Base-by-base conservation (phyloP, 2,797 vertebrate species). In the Microctenopoma lineatum region DNA sequence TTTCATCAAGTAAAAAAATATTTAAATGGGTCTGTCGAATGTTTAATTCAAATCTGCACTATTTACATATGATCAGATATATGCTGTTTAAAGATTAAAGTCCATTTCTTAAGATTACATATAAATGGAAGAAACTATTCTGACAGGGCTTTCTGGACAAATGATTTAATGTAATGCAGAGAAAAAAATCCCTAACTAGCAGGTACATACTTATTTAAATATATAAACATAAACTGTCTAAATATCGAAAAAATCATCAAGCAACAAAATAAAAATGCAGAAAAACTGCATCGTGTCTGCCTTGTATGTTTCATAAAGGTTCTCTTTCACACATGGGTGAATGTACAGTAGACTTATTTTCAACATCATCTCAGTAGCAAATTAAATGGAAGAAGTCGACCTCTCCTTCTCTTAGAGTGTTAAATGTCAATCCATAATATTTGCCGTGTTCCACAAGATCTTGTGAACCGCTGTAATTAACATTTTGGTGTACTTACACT, bases 371-470 rank as follows among this genome's bases (percentile, higher is more conserved):
- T 77, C 63, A 0, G 61, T 45, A 7, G 66, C 65, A 79, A 77
- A 83, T 81, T 64, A 84, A 77, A 77, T 57, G 77, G 77, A 69
- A 71, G 71, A 81, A 73, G 73, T 83, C 69, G 59, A 65, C 79
- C 58, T 80, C 51, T 79, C 58, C 66, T 45, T 73, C 68, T 83
- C 46, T 65, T 3, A 26, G 4, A 48, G 59, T 9, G 65, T 73
- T 81, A 86, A 86, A 90, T 88, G 86, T 88, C 83, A 85, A 10
- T 66, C 71, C 59, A 57, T 56, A 52, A 51, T 38, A 59, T 55
- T 80, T 66, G 11, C 51, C 14, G 34, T 73, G 74, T 79, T 83
- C 58, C 57, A 56, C 62, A 27, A 75, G 42, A 71, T 55, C 42
- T 45, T 71, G 56, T 65, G 46, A 27, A 11, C 53, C 7, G 3